phyloP scores from a whole-genome alignment of 2,888 invertebrate genomes.

The Syritta pipiens region DNA sequence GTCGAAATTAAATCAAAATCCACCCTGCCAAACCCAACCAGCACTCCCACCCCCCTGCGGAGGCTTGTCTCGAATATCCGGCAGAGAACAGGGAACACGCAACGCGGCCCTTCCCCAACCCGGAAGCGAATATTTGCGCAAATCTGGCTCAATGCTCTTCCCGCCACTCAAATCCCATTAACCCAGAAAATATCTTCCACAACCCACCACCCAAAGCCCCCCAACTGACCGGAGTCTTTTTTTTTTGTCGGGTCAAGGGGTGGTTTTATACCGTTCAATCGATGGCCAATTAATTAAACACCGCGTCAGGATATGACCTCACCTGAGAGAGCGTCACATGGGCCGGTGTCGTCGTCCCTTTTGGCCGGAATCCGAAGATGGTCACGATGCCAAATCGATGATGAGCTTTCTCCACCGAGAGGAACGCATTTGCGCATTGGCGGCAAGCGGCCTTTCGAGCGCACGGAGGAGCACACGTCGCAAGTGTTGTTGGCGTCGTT shows the following conservation, averaged over 20 bases:
- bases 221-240: too few species aligned
- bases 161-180: constrained; percentile 52
- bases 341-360: not conserved
- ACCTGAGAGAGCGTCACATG: constrained; percentile 20
- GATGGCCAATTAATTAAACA: constrained; percentile 55
- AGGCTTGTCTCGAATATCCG: constrained; percentile 1
- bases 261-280: constrained; percentile 37
- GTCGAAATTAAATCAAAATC: constrained; percentile 12
- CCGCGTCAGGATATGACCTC: constrained; percentile 51
- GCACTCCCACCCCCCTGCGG: not conserved
- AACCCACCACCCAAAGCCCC: too few species aligned
- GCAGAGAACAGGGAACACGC: constrained; percentile 22
- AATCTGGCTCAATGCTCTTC: constrained; percentile 58
- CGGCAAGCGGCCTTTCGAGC: constrained; percentile 16
- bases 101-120: constrained; percentile 53
- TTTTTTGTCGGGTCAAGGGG: constrained; percentile 5
- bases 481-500: constrained; percentile 62
- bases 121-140: constrained; percentile 51
- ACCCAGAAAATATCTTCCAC: constrained; percentile 59
- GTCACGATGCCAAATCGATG: constrained; percentile 65
- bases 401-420: constrained; percentile 62
- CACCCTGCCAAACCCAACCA: too few species aligned
- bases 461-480: too few species aligned
- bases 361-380: constrained; percentile 29
- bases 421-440: constrained; percentile 68